Percentiles rank a stretch among this genome's conserved stretches.
Conservation (phyloP, 2,888 invertebrate genomes). For the Notodonta dromedarius region DNA sequence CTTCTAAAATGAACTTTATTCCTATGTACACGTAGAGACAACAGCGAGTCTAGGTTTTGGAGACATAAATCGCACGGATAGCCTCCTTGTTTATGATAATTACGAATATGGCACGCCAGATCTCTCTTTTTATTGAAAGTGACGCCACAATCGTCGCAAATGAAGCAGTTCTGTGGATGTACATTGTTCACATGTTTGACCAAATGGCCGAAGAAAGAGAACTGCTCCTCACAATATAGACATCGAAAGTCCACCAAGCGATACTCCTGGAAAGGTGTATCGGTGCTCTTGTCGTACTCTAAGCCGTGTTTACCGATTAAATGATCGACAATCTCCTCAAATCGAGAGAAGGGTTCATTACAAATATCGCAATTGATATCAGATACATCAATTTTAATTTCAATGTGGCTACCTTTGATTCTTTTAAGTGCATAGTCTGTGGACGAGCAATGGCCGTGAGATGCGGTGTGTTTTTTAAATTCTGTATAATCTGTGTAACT, state of each 20-base stretch:
- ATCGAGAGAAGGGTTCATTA: no score
- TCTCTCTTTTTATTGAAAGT: constrained; percentile 38
- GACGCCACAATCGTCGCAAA: constrained; percentile 53
- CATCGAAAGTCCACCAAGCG: constrained; percentile 63
- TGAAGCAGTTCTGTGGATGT: constrained; percentile 54
- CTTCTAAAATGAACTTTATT: constrained; percentile 52
- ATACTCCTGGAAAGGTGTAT: constrained; percentile 41
- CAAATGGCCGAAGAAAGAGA: constrained; percentile 54
- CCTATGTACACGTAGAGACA: constrained; percentile 48
- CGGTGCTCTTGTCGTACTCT: constrained; percentile 49
- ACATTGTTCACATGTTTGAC: constrained; percentile 61
- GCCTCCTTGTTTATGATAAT: no score
- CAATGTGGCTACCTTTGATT: constrained; percentile 57
- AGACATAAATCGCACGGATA: no score
- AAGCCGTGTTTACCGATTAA: constrained; percentile 50
- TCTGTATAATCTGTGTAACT: no score
- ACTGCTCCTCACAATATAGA: constrained; percentile 54
- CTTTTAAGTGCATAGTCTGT: no score
- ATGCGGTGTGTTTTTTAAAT: no score
- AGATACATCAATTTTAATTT: constrained; percentile 72
- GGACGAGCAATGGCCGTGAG: no score
- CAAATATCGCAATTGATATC: constrained; percentile 50
- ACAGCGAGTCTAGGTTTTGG: no score
- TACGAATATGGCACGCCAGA: constrained; percentile 26
- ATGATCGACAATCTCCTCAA: no score